Evolutionary conservation across 2,797 vertebrate species (phyloP), one percentile per base, ranked within the genome.

Genomic region (Sebastolobus alascanus): DNA sequence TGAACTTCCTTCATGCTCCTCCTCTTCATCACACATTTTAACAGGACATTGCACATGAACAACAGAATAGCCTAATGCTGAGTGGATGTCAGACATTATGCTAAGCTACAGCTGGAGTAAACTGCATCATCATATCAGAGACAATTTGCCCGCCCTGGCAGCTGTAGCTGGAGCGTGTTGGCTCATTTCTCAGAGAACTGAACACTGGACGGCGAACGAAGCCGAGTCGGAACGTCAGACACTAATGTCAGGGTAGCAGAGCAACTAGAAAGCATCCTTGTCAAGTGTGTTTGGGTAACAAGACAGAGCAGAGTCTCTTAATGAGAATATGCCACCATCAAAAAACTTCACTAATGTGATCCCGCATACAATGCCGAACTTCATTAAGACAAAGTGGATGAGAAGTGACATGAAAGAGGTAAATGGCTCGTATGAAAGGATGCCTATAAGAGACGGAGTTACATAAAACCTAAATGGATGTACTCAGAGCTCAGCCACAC

Each of bases 401-500:
- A 76, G 78, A 87, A 77, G 66, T 74, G 79, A 81, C 76, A 78
- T 63, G 68, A 83, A 85, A 84, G 72, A 78, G 79, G 68, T 77
- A 87, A 89, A 86, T 85, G 68, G 71, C 68, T 70, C 2, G 31
- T 76, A 63, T 82, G 72, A 88, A 88, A 88, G 73, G 54, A 29
- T 14, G 18, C n/a, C 20, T 77, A 52, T 68, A 78, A 75, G 38
- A 77, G 72, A 84, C 40, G 31, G 52, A 68, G 75, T 80, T 81
- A 83, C 70, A 72, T 81, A 85, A 85, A 82, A 67, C 71, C 58
- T 72, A 88, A 92, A 91, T 85, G 84, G 80, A 85, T 87, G 66
- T 35, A 72, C 73, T 86, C 22, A 38, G 68, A 70, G 72, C 79
- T 68, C 67, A 67, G 77, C 66, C 54, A 71, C 63, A 84, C 31